phyloP scores from a whole-genome alignment of 2,113 vertebrate genomes.

The Trogon melanurus region DNA sequence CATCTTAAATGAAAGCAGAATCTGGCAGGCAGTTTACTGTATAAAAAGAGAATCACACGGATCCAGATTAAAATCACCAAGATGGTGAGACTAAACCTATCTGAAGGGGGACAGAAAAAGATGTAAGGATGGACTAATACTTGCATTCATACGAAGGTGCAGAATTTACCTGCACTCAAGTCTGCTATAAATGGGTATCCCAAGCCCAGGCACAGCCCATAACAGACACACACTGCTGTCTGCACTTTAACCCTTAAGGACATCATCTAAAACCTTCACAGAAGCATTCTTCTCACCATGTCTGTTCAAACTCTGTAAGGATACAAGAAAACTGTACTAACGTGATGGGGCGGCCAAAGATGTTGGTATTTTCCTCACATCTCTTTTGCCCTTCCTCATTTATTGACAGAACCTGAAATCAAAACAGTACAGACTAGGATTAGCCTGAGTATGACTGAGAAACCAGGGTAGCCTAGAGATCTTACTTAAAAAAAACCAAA shows the following conservation, averaged over 20 bases:
- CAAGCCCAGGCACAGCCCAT: background rate
- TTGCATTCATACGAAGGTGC: background rate
- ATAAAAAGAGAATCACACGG: background rate
- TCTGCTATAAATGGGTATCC: background rate
- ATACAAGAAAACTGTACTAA: conserved; percentile 35
- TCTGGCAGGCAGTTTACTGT: background rate
- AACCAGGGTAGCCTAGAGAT: background rate
- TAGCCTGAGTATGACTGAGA: background rate
- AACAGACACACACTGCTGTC: background rate
- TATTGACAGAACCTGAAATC: conserved; percentile 82
- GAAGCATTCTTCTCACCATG: background rate
- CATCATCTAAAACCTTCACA: background rate
- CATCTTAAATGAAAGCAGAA: background rate
- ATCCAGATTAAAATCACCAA: background rate
- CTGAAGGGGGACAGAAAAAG: background rate
- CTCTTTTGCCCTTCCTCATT: conserved; percentile 85
- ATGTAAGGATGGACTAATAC: background rate
- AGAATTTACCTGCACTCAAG: background rate
- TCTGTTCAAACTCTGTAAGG: background rate
- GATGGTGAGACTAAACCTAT: background rate
- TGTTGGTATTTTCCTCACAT: conserved; percentile 83
- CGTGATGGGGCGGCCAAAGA: conserved; percentile 84
- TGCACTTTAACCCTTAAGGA: background rate
- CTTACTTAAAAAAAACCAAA: background rate
- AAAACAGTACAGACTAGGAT: background rate